These are phyloP conservation scores for Pilophorus perplexus DNA, from an alignment of 2,888 invertebrate genomes.

Conservation along the genomic window DNA sequence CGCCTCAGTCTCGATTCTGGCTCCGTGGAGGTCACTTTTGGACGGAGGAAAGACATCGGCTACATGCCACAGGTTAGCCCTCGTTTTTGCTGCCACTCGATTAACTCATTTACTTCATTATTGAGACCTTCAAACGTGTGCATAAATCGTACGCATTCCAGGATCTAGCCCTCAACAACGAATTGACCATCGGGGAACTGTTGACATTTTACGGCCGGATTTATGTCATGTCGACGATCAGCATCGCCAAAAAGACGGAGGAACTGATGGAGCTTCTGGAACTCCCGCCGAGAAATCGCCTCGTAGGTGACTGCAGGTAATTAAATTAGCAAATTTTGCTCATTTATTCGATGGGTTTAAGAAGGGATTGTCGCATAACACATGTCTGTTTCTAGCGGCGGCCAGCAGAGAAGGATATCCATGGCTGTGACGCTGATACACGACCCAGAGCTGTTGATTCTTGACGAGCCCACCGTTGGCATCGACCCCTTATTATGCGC, in stretches of 20 bases:
- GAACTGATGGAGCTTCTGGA: constrained; percentile 49
- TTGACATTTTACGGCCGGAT: constrained; percentile 44
- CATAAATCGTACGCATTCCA: too few species aligned
- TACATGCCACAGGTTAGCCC: constrained; percentile 62
- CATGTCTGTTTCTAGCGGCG: constrained; percentile 52
- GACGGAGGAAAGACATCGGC: constrained; percentile 53
- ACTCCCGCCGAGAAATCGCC: constrained; percentile 47
- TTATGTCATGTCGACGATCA: constrained; percentile 41
- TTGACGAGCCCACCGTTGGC: constrained; percentile 54
- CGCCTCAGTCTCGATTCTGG: constrained; percentile 55
- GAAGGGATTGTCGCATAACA: not conserved
- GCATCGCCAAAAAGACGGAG: constrained; percentile 48
- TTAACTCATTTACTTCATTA: not conserved
- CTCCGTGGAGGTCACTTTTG: constrained; percentile 54
- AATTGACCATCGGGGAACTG: constrained; percentile 43
- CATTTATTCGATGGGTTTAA: not conserved
- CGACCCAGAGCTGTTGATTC: constrained; percentile 55
- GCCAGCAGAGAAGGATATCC: constrained; percentile 56
- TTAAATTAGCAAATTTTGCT: too few species aligned
- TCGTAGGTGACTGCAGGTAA: constrained; percentile 49
- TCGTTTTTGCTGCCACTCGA: too few species aligned
- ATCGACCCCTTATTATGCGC: constrained; percentile 55
- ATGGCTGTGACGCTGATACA: constrained; percentile 56
- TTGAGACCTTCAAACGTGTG: too few species aligned
- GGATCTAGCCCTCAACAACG: constrained; percentile 44